A percentile compares a stretch with the other conserved stretches of the same genome.
Evolutionary conservation across 2,113 vertebrate genomes (phyloP).

Genomic region (Barnardius zonarius): DNA sequence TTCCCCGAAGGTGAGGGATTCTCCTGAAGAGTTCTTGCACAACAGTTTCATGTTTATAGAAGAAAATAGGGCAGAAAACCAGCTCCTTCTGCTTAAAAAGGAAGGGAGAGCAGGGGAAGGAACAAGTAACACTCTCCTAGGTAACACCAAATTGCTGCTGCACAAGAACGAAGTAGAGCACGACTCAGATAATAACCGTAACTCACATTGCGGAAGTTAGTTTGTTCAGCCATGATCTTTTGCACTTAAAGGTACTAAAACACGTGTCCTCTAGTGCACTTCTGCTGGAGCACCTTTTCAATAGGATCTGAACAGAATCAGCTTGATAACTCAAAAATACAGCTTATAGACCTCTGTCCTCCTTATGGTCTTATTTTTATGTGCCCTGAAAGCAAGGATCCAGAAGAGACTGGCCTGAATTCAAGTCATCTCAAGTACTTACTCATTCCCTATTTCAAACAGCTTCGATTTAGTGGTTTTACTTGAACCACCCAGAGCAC

Average conservation of each 20-base stretch:
- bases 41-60: neutral
- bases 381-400: neutral
- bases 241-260: neutral
- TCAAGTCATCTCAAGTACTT: constrained; percentile 38
- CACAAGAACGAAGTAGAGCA: neutral
- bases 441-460: constrained; percentile 30
- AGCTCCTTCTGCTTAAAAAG: neutral
- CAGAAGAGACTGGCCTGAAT: constrained; percentile 1
- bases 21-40: neutral
- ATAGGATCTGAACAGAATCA: neutral
- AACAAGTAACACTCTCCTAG: neutral
- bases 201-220: neutral
- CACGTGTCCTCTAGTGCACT: neutral
- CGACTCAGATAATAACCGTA: neutral
- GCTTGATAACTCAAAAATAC: neutral
- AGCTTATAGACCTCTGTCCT: neutral
- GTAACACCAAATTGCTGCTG: neutral
- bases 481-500: constrained; percentile 6
- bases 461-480: constrained; percentile 33
- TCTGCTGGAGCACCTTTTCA: neutral
- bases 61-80: neutral
- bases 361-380: neutral
- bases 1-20: neutral
- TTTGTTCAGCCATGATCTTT: constrained; percentile 15
- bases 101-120: neutral